Evolutionary conservation across 1,140 invertebrate genomes (phyloP), one percentile per base, ranked within the genome.

Genomic region (Achatina immaculata): DNA sequence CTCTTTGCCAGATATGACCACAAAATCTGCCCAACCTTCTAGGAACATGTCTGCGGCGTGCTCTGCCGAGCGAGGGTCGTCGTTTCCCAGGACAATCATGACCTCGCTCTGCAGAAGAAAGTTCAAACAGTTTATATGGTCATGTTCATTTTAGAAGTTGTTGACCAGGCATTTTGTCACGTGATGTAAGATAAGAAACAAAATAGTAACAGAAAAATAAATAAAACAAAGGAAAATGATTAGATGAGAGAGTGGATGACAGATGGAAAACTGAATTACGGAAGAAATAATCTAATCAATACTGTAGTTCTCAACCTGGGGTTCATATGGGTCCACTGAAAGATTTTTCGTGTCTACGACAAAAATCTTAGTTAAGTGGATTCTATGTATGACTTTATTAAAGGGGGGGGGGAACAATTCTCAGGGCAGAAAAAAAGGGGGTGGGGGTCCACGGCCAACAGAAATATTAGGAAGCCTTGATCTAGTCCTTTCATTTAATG

Each of bases 1-100:
- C 1, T 83, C 83, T 65, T 85, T 87, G 0, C 88, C 88, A 42
- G 88, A 87, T 40, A 89, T 86, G 36, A 88, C 42, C 0, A 89
- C 62, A 28, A 77, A 58, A 16, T 87, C 85, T 3, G 83, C 87
- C 51, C 79, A 84, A 1, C 85, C 86, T 31, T 85, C 73, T 1
- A 83, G 34, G 71, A 78, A 89, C 11, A 88, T 77, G 0, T 80
- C 68, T 0, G 86, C 83, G 36, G 86, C 86, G 58, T 83, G 75
- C 28, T 84, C 82, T 0, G 87, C 86, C n/a, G 86, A 85, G 11
- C 88, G 71, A 21, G 82, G 75, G 36, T 89, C 88, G 45, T 87
- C 79, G 68, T 86, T 88, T 42, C 88, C 87, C 1, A 87, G 73
- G 14, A 84, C 86, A 65, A 88, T 71, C 42, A 89, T 88, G 7